These are phyloP conservation scores for Holothuria leucospilota DNA, from an alignment of 53 echinoderm and acorn worm genomes.

Conservation along the genomic window DNA sequence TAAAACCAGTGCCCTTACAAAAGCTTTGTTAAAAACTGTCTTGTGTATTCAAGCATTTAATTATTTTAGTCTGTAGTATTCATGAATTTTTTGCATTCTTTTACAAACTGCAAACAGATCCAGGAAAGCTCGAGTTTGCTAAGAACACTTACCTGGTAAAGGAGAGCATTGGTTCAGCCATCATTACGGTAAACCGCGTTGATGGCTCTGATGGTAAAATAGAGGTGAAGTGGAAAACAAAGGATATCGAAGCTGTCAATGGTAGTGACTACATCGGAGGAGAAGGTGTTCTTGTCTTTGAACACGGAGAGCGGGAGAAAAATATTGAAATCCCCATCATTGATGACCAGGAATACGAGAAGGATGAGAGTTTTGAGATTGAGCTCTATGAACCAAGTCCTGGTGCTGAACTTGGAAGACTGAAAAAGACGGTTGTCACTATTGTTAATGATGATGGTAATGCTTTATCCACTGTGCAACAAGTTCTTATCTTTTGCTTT, in stretches of 20 bases:
- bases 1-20: no score
- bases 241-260: slow-evolving; percentile 90
- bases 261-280: slow-evolving; percentile 90
- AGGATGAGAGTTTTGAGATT: slow-evolving; percentile 95
- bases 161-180: slow-evolving; percentile 86
- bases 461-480: background rate
- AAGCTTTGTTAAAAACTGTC: no score
- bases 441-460: slow-evolving; percentile 97
- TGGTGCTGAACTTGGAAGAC: slow-evolving; percentile 84
- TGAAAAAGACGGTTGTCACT: slow-evolving; percentile 95
- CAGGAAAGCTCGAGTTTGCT: slow-evolving; percentile 89
- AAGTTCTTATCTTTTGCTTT: background rate
- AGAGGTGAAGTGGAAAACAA: slow-evolving; percentile 88
- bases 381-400: slow-evolving; percentile 90
- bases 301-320: slow-evolving; percentile 96
- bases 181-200: slow-evolving; percentile 77
- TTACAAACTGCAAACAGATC: slow-evolving; percentile 57
- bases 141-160: slow-evolving; percentile 91
- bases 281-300: slow-evolving; percentile 83
- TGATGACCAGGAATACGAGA: slow-evolving; percentile 97
- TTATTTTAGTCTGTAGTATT: no score
- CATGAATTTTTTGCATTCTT: no score
- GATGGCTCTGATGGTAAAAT: slow-evolving; percentile 85
- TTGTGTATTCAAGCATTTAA: no score
- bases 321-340: slow-evolving; percentile 93